Evolutionary conservation across 2,888 invertebrate species (phyloP).

Genomic region (Idaea straminata): DNA sequence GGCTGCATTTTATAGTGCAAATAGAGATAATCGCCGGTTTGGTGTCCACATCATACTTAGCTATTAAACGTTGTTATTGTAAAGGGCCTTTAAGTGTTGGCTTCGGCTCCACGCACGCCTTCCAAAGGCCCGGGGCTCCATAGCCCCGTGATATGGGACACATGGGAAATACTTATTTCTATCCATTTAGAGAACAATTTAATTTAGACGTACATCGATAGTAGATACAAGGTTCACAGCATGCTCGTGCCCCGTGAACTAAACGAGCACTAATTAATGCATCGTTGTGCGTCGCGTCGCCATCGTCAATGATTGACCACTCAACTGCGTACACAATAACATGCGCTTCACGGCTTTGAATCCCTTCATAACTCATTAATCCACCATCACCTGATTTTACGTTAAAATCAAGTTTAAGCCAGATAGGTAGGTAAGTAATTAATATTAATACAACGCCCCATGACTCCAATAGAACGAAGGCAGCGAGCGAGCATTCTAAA

Average conservation of each 20-base stretch:
- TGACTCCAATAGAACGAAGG: background rate
- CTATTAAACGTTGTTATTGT: no score
- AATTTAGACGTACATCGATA: background rate
- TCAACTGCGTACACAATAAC: slow-evolving; percentile 45
- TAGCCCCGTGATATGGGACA: no score
- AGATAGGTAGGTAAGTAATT: background rate
- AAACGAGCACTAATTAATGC: slow-evolving; percentile 11
- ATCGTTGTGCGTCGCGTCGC: slow-evolving; percentile 25
- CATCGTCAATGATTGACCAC: slow-evolving; percentile 31
- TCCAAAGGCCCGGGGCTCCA: no score
- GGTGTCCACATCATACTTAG: no score
- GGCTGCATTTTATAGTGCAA: no score
- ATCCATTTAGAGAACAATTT: background rate
- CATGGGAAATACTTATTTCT: no score
- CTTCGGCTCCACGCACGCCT: no score
- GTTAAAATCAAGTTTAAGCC: slow-evolving; percentile 1
- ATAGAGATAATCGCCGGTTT: no score
- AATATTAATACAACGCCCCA: background rate
- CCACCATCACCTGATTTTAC: slow-evolving; percentile 8
- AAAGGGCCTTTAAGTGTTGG: no score
- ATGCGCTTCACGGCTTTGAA: slow-evolving; percentile 6
- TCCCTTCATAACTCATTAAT: slow-evolving; percentile 11
- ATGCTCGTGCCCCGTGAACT: background rate
- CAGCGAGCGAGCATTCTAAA: background rate
- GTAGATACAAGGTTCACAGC: background rate